Evolutionary conservation across 2,113 vertebrate species (phyloP), one percentile per base, ranked within the genome.

Genomic region (Sebastes schlegelii): DNA sequence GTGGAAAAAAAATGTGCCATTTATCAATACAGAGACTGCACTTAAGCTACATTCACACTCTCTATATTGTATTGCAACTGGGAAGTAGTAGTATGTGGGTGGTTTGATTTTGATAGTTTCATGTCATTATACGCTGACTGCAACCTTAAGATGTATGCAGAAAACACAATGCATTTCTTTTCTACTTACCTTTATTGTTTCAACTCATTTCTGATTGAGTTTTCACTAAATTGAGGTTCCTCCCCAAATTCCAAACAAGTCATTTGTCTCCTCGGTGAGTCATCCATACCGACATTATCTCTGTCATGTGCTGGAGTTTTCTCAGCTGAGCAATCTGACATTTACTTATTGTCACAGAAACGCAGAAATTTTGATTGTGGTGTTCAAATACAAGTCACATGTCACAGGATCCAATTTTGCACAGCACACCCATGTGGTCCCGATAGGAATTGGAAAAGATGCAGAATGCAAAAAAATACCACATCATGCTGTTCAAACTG

Each of bases 291-390:
- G 9, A 48, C 66, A 10, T 14, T 1, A 10, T 45, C 61, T 66
- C 26, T 4, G 40, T 76, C 70, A 52, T 49, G 3, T n/a, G 9
- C 73, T 16, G 26, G 14, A 17, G 10, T 4, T 52, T 82, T 55
- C 78, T 85, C 84, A 73, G 71, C 77, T 83, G 82, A 75, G 21
- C 68, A 52, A 55, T 17, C 49, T 87, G 86, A 87, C 80, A 74
- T 88, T 79, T 85, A 60, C 73, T 49, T 70, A 73, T 26, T 60
- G 65, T 48, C 26, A 49, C 42, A 11, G 11, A 48, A 74, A 62
- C 61, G 26, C 49, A 57, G 16, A 73, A 1, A 57, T 34, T 63
- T 45, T 26, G 54, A 65, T 34, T 0, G 1, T 0, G 54, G 43
- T 45, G 76, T 86, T 80, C 77, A 84, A 86, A 86, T 43, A 79